These are phyloP conservation scores for Polyploca ridens DNA, from an alignment of 2,888 invertebrate species.

Conservation along the genomic window DNA sequence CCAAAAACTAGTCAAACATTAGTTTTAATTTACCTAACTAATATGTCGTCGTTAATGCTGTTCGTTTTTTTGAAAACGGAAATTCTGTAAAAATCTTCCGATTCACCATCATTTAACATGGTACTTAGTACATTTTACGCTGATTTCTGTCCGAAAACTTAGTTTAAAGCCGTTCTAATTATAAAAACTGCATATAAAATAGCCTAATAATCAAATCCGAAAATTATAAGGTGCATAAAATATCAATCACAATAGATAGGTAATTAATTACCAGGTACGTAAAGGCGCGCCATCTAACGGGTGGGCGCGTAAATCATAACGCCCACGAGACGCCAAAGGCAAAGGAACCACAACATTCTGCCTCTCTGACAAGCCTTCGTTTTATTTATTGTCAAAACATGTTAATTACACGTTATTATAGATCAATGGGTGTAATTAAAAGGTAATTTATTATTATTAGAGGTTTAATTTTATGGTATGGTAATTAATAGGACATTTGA, in stretches of 20 bases:
- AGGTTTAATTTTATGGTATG: conserved; percentile 17
- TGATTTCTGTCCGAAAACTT: no score
- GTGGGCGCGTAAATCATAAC: conserved; percentile 54
- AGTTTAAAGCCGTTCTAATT: no score
- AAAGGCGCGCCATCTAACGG: conserved; percentile 36
- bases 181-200: not conserved
- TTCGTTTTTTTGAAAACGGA: no score
- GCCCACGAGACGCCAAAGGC: conserved; percentile 38
- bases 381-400: conserved; percentile 41
- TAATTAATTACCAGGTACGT: not conserved
- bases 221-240: no score
- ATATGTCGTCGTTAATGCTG: no score
- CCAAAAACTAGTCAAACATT: no score
- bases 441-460: conserved; percentile 32
- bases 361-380: conserved; percentile 23
- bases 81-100: no score
- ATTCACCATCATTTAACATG: not conserved
- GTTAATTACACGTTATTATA: conserved; percentile 37
- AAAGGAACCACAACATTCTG: conserved; percentile 21
- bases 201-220: not conserved
- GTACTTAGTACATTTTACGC: no score
- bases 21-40: no score
- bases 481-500: conserved; percentile 15
- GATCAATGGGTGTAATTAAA: conserved; percentile 36
- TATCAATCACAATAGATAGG: not conserved